Conservation (phyloP, 2,888 invertebrate genomes). For the Litoditis marina region DNA sequence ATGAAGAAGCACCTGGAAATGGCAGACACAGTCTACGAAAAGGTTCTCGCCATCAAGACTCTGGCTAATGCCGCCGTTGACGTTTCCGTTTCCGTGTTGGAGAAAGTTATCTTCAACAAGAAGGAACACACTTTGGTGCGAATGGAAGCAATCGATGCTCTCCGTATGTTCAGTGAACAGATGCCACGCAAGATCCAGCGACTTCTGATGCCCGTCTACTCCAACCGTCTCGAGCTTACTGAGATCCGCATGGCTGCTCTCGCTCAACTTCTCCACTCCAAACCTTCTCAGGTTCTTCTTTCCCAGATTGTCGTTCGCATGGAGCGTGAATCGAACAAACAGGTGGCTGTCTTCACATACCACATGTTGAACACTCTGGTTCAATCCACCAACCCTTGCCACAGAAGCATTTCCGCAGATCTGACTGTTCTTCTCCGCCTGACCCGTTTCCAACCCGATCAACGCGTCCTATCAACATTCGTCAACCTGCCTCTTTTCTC, state of each 20-base stretch:
- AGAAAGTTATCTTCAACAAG: conserved; percentile 52
- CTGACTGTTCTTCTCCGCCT: conserved; percentile 26
- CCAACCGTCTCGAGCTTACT: conserved; percentile 40
- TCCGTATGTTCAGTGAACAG: conserved; percentile 38
- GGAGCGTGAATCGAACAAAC: conserved; percentile 41
- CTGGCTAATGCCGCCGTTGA: conserved; percentile 58
- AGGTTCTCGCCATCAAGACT: conserved; percentile 54
- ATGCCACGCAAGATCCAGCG: conserved; percentile 39
- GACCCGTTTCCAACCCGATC: conserved; percentile 32
- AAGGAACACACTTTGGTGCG: conserved; percentile 42
- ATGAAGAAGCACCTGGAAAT: conserved; percentile 39
- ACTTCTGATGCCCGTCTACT: conserved; percentile 53
- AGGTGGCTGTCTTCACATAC: conserved; percentile 48
- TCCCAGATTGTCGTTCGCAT: conserved; percentile 42
- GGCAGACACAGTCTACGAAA: conserved; percentile 44
- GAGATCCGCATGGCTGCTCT: conserved; percentile 51
- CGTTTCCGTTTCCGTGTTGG: conserved; percentile 42
- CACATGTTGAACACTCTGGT: conserved; percentile 37
- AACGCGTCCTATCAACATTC: conserved; percentile 29
- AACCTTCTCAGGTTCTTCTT: conserved; percentile 40
- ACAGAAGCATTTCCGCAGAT: conserved; percentile 35
- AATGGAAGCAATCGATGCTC: conserved; percentile 51
- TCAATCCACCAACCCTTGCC: conserved; percentile 44
- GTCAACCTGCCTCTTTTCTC: conserved; percentile 41
- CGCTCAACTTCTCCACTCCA: conserved; percentile 43